These are phyloP conservation scores for Heliangelus exortis DNA, from an alignment of 2,797 vertebrate species.

Conservation along the genomic window DNA sequence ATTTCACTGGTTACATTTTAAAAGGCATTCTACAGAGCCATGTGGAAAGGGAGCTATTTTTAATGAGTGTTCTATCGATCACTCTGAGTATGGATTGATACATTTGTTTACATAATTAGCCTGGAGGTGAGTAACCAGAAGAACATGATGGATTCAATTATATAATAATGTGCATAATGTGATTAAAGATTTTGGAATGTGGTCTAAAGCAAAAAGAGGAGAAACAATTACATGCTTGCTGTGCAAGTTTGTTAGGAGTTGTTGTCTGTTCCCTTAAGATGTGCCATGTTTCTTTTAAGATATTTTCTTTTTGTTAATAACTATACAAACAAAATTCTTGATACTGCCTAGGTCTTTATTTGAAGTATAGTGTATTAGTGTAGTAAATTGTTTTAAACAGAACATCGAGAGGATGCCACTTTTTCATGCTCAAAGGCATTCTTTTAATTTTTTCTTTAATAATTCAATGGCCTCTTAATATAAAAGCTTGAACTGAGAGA, in stretches of 20 bases:
- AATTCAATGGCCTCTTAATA: neutral
- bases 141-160: neutral
- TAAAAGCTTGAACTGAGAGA: neutral
- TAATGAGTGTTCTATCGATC: neutral
- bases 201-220: neutral
- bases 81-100: neutral
- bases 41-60: neutral
- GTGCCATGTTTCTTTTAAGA: neutral
- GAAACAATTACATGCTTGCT: neutral
- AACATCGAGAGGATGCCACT: neutral
- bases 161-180: neutral
- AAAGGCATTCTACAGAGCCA: neutral
- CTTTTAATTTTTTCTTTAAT: neutral
- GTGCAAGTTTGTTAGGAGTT: neutral
- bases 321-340: neutral
- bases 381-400: neutral
- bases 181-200: conserved; percentile 14
- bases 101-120: conserved; percentile 28
- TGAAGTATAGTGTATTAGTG: neutral
- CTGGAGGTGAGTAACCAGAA: conserved; percentile 15
- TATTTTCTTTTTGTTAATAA: neutral
- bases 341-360: neutral
- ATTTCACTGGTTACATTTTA: neutral
- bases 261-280: neutral
- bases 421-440: neutral